Base-by-base conservation (phyloP, 1,140 invertebrate species). In the Lepidurus arcticus region DNA sequence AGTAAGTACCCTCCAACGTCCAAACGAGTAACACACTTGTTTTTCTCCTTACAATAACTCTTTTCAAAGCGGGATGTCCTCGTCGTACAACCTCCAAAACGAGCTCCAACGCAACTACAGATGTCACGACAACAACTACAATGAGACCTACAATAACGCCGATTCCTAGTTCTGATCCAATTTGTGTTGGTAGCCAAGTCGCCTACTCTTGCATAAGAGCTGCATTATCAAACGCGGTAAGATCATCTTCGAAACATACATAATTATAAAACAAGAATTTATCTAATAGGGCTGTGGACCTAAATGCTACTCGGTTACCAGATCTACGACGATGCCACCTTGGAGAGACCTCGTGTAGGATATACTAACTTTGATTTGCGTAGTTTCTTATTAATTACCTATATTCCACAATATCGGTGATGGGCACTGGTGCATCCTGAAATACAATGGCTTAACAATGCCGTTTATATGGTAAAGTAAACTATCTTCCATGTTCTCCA, bases 401-500 rank as follows among this genome's bases (percentile, higher is more conserved):
- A 65, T 16, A 65, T 65, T 65, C 8, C 21, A 47, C 21, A 21
- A 65, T 7, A 47, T 21, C 13, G 53, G 53, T 65, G 53, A 65
- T 10, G 53, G 53, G 13, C n/a, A 65, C 21, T 34, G 34, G n/a
- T 7, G 13, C 53, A 65, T 16, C 53, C 21, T 65, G 16, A 16
- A 65, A 65, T 65, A 65, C 53, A 65, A 13, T 7, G 53, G 16
- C 21, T 65, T 7, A 65, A 65, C 9, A 65, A 65, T 9, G 8
- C 53, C 21, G 53, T 65, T 65, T 65, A 65, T 65, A 65, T 65
- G 53, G 53, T 65, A 65, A 65, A 65, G 53, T 65, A 65, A 65
- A 65, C 53, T 65, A 65, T 65, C 16, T 65, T 65, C 34, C 53
- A 65, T 65, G n/a, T 65, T 65, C 53, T 65, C 53, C 16, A 65